Percentiles rank a stretch among this genome's conserved stretches.
Evolutionary conservation across 2,113 vertebrate genomes (phyloP).

Genomic region (Oreochromis aureus): DNA sequence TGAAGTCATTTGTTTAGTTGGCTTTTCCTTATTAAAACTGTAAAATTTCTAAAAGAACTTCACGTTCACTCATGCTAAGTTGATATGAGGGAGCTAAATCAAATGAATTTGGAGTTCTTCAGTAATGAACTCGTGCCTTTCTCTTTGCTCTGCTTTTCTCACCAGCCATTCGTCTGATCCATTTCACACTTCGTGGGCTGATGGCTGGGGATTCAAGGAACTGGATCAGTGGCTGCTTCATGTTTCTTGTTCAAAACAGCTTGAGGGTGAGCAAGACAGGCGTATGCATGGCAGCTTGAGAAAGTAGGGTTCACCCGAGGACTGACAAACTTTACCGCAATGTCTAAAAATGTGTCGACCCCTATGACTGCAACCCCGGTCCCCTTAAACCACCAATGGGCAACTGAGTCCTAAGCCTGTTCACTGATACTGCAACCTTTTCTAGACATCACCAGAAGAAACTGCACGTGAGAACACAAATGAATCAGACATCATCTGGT

Average conservation of each 20-base stretch:
- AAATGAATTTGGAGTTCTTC: neutral
- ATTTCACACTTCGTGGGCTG: neutral
- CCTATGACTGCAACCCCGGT: neutral
- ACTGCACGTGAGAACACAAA: neutral
- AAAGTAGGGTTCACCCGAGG: neutral
- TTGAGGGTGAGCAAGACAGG: neutral
- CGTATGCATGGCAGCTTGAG: neutral
- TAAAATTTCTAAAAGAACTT: neutral
- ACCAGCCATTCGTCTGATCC: neutral
- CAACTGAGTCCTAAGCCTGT: neutral
- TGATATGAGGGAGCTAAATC: neutral
- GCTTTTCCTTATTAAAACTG: conserved; percentile 22
- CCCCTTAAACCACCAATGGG: neutral
- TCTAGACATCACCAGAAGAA: neutral
- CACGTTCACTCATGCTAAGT: neutral
- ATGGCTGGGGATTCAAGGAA: neutral
- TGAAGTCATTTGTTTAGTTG: conserved; percentile 32
- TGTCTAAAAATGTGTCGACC: neutral
- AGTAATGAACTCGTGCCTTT: neutral
- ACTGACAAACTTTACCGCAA: neutral
- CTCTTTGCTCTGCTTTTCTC: neutral
- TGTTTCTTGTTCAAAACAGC: neutral
- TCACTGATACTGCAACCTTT: neutral
- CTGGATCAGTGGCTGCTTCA: neutral
- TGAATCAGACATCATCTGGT: neutral